These are phyloP conservation scores for Tricholaema leucomelas DNA, from an alignment of 2,113 vertebrate genomes.

Conservation along the genomic window DNA sequence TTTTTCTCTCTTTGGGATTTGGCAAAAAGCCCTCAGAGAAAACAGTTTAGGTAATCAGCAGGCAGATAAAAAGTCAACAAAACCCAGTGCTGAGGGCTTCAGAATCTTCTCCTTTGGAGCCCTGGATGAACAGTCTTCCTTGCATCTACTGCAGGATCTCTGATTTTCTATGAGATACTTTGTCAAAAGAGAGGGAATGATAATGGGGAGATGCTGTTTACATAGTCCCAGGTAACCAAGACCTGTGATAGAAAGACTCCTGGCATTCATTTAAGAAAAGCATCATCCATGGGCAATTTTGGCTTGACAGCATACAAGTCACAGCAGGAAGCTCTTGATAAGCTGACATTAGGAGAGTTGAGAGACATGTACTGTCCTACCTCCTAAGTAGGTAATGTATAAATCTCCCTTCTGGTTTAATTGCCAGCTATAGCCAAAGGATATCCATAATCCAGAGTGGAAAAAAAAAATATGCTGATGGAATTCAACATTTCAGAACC, in stretches of 20 bases:
- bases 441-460: background rate
- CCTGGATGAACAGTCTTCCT: background rate
- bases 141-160: background rate
- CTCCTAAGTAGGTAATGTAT: background rate
- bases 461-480: background rate
- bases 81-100: background rate
- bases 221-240: background rate
- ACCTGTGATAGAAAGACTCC: background rate
- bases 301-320: background rate
- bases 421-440: background rate
- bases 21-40: background rate
- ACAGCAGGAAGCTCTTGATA: background rate
- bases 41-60: background rate
- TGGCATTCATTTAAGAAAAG: background rate
- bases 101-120: background rate
- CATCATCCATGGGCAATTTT: background rate
- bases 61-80: background rate
- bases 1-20: background rate
- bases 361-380: background rate
- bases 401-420: background rate
- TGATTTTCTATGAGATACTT: background rate
- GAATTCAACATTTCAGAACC: background rate
- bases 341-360: background rate
- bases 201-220: background rate
- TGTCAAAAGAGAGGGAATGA: background rate